Base-by-base conservation (phyloP, 1,140 invertebrate species). In the Dendroctonus valens region DNA sequence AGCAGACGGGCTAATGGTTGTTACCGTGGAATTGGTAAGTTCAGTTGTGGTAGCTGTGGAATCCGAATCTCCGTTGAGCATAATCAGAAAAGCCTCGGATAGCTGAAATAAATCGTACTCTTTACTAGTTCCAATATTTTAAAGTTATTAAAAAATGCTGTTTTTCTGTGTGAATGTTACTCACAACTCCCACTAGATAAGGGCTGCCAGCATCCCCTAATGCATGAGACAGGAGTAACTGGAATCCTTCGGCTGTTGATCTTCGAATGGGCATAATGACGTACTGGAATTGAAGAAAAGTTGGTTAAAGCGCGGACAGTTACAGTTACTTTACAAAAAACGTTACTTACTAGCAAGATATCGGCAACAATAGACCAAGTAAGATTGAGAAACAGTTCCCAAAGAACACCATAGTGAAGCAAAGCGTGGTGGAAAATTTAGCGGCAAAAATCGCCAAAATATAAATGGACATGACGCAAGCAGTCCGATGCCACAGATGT, bases 351-450 rank as follows among this genome's bases (percentile, higher is more conserved):
- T 89, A 99, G 83, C 71, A 99, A 82, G 69, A 99, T 97, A 81
- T 99, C 97, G 53, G 97, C 94, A 64, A 98, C 95, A 78, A 99
- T 91, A 5, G 97, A 91, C 97, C 97, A 99, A 77, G 97, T 98
- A 62, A 99, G 84, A 82, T 98, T 99, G 70, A 99, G 83, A 37
- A 86, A 83, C 68, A 91, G 74, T 80, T 92, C 87, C 44, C 92
- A 72, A 89, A 81, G 81, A 96, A 93, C 67, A 93, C 86, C 71
- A 91, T 83, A 14, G 87, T 77, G 80, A 91, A 97, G 78, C 92
- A 91, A 3, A 73, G 14, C 46, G 81, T 76, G 7, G 83, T 82
- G 77, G 86, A 84, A 37, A 81, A 81, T 69, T 81, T 79, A 3
- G 91, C 89, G 54, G 89, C 75, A 41, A 93, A 74, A 40, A 91